Base-by-base conservation (phyloP, 1,140 invertebrate species). In the Drosophila hydei region DNA sequence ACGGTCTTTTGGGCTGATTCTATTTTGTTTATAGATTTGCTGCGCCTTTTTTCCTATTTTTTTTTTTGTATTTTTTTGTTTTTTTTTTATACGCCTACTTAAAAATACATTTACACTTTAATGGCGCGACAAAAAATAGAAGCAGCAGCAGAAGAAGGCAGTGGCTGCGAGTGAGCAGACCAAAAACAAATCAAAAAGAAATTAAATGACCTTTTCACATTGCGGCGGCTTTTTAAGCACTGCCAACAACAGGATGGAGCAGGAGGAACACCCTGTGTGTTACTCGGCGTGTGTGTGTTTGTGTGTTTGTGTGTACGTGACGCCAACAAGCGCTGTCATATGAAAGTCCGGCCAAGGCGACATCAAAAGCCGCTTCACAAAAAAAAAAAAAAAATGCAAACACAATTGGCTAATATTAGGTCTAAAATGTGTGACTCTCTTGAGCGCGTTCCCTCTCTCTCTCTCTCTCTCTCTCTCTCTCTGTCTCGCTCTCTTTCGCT, bases 41-140 rank as follows among this genome's bases (percentile, higher is more conserved):
- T 25, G 43, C 33, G 11, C 25, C 40, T 52, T 47, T 42, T 55
- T 50, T 61, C 27, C 14, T 45, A 19, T 25, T 23, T 38, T 30
- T 52, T 45, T 18, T 60, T 51, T 18, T 50, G 33, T 58, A 19
- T 59, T 64, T 60, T 59, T 70, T 25, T 19, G 1, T 21, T 48
- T 43, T 18, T 30, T 33, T 74, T 71, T 65, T 72, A 56, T 58
- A 63, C 72, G 75, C 75, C 81, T 83, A 88, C 83, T 88, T 88
- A 88, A 88, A 88, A 88, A 89, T 88, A 88, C 83, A 88, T 88
- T 88, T 88, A 88, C 83, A 88, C 83, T 89, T 89, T 89, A 87
- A 87, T 88, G 83, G 85, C 67, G 68, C 52, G 67, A 74, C 65
- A 63, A 27, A 56, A 52, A 19, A 36, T n/a, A 60, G 61, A 40